Evolutionary conservation across 2,113 vertebrate species (phyloP).

Genomic region (Hypomesus transpacificus): DNA sequence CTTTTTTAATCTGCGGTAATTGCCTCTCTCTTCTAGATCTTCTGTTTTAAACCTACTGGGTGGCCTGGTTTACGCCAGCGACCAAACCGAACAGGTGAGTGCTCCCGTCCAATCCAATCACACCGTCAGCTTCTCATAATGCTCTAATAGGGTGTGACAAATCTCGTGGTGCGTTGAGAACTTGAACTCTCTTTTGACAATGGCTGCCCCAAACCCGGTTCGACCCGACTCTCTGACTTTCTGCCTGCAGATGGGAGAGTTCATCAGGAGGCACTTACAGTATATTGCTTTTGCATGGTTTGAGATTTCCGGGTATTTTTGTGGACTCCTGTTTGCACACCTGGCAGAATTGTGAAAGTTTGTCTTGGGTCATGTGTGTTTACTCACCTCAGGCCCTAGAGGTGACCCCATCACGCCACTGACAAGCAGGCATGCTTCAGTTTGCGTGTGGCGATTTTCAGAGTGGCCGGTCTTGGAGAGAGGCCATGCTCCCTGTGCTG

Average conservation of each 20-base stretch:
- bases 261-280: slow-evolving; percentile 48
- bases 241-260: slow-evolving; percentile 32
- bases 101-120: slow-evolving; percentile 38
- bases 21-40: slow-evolving; percentile 24
- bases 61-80: slow-evolving; percentile 34
- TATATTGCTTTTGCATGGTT: slow-evolving; percentile 64
- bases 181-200: slow-evolving; percentile 19
- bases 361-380: slow-evolving; percentile 73
- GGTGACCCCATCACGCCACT: slow-evolving; percentile 67
- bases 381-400: slow-evolving; percentile 64
- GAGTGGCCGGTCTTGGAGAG: slow-evolving; percentile 63
- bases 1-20: slow-evolving; percentile 14
- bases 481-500: slow-evolving; percentile 56
- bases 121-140: not conserved
- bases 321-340: slow-evolving; percentile 67
- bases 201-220: not conserved
- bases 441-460: slow-evolving; percentile 64
- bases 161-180: slow-evolving; percentile 21
- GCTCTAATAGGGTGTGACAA: slow-evolving; percentile 21
- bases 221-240: slow-evolving; percentile 26
- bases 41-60: slow-evolving; percentile 32
- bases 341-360: slow-evolving; percentile 71
- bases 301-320: slow-evolving; percentile 67
- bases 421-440: slow-evolving; percentile 50
- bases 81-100: slow-evolving; percentile 48